Evolutionary conservation across 2,113 vertebrate species (phyloP).

Genomic region (Hemiscyllium ocellatum): DNA sequence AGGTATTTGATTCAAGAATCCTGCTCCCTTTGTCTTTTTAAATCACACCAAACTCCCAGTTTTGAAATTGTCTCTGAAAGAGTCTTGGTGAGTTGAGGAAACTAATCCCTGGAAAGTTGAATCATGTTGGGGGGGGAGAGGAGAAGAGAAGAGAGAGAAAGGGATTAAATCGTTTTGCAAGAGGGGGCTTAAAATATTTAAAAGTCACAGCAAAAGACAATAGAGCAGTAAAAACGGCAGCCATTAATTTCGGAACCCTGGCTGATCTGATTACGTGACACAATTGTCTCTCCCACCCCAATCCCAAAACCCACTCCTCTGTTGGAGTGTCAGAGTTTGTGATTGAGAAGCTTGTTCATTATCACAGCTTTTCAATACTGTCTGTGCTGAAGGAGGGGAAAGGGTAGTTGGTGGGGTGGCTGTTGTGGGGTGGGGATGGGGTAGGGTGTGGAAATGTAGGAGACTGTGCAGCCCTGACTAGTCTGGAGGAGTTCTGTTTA

Average conservation of each 20-base stretch:
- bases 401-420: not conserved
- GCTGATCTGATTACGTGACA: not conserved
- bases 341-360: constrained; percentile 18
- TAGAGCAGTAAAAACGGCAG: not conserved
- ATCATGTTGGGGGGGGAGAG: not conserved
- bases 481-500: constrained; percentile 14
- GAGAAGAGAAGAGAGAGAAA: no score
- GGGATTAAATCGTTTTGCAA: not conserved
- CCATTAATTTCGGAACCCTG: not conserved
- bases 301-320: not conserved
- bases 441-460: not conserved
- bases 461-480: constrained; percentile 2
- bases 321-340: not conserved
- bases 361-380: not conserved
- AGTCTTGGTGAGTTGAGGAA: not conserved
- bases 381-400: not conserved
- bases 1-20: not conserved
- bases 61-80: not conserved
- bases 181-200: not conserved
- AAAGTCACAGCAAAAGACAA: not conserved
- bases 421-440: no score
- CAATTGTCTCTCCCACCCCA: not conserved
- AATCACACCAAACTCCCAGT: not conserved
- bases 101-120: not conserved
- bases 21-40: not conserved